Evolutionary conservation across 2,888 invertebrate species (phyloP).

Genomic region (Cosmia pyralina): DNA sequence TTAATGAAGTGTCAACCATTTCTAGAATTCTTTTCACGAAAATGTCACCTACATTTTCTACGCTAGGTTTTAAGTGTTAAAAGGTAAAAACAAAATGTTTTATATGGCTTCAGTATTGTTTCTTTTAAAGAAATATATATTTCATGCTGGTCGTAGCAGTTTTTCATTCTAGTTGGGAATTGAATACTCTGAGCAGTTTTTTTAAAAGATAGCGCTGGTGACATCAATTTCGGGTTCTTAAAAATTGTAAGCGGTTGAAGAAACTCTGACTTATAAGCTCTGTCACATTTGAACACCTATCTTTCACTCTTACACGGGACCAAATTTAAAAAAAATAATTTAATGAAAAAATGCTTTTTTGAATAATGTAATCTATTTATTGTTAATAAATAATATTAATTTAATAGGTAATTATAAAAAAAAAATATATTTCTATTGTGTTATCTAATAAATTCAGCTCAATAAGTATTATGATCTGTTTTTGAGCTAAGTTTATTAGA

Average conservation of each 20-base stretch:
- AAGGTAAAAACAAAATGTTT: slow-evolving; percentile 45
- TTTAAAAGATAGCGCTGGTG: slow-evolving; percentile 17
- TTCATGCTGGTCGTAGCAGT: slow-evolving; percentile 24
- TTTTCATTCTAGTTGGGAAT: slow-evolving; percentile 19
- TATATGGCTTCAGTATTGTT: slow-evolving; percentile 25
- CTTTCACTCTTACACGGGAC: too few relatives aligned
- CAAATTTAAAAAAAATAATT: too few relatives aligned
- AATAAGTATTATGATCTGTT: too few relatives aligned
- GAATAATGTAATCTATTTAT: too few relatives aligned
- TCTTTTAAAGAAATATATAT: slow-evolving; percentile 32
- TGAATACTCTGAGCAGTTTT: slow-evolving; percentile 26
- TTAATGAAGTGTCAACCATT: slow-evolving; percentile 53
- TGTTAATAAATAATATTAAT: too few relatives aligned
- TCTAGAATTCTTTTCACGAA: slow-evolving; percentile 50
- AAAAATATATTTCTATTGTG: too few relatives aligned
- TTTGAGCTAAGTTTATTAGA: too few relatives aligned
- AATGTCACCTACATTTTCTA: slow-evolving; percentile 52
- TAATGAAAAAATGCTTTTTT: too few relatives aligned
- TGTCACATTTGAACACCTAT: too few relatives aligned
- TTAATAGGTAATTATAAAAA: too few relatives aligned
- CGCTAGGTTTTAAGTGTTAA: slow-evolving; percentile 35
- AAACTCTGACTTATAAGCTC: not conserved
- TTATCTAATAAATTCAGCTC: too few relatives aligned
- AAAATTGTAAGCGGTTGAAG: slow-evolving; percentile 8
- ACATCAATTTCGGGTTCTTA: slow-evolving; percentile 26